phyloP scores from a whole-genome alignment of 2,113 vertebrate species.

The Tetraodon nigroviridis region DNA sequence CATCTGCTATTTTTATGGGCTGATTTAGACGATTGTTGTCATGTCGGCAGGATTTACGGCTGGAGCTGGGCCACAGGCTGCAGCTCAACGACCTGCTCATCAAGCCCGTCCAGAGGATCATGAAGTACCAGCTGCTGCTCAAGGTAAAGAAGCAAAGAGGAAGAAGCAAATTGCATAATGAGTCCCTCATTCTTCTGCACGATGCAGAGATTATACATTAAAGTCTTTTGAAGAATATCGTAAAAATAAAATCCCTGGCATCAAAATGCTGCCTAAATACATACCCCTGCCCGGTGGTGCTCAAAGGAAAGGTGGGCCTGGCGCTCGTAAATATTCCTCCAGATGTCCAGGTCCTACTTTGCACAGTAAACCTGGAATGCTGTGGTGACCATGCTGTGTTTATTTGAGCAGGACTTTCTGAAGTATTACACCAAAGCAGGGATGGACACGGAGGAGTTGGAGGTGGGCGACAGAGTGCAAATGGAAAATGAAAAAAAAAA shows the following conservation, averaged over 20 bases:
- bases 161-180: conserved; percentile 24
- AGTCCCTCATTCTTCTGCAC: background rate
- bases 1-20: background rate
- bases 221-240: conserved; percentile 39
- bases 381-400: conserved; percentile 61
- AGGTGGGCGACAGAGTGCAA: conserved; percentile 64
- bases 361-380: conserved; percentile 35
- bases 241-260: conserved; percentile 29
- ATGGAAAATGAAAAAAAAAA: background rate
- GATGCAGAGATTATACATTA: conserved; percentile 17
- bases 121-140: conserved; percentile 92
- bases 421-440: conserved; percentile 88
- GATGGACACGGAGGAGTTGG: conserved; percentile 80
- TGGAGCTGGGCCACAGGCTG: conserved; percentile 86
- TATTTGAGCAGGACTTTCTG: conserved; percentile 82
- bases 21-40: conserved; percentile 22
- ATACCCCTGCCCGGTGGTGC: conserved; percentile 32
- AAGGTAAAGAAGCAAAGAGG: conserved; percentile 80
- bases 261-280: conserved; percentile 21
- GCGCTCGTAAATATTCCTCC: conserved; percentile 44
- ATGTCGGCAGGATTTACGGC: conserved; percentile 80
- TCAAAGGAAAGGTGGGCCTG: conserved; percentile 38
- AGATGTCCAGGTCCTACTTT: conserved; percentile 46
- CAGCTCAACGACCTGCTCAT: conserved; percentile 91
- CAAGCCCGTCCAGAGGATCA: conserved; percentile 92